Base-by-base conservation (phyloP, 2,888 invertebrate genomes). In the Shargacucullia verbasci region DNA sequence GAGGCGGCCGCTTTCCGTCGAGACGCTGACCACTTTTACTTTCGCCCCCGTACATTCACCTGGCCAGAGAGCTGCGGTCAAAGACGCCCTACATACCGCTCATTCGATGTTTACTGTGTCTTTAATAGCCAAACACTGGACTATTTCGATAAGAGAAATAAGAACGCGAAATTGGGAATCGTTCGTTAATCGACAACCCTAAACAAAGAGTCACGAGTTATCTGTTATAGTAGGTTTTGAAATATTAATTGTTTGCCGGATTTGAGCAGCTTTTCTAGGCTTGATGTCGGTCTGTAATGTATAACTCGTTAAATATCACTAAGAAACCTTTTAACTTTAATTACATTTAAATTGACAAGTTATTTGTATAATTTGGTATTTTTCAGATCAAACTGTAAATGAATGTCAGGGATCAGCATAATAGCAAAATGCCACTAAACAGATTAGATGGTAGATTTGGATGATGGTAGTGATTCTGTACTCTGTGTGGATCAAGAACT, bases 21-120 rank as follows among this genome's bases (percentile, higher is more conserved):
- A 81, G 79, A 73, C 81, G 73, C 73, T 74, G 78, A 74, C 82
- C 86, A 90, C 91, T 91, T 91, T 92, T 91, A 91, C 91, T 92
- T 92, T 91, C 90, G 84, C 88, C 80, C 73, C 65, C 80, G 89
- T 87, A 82, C 91, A 78, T 90, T 91, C 90, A 90, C 91, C 90
- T 87, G 85, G 80, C 67, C 79, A 57, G 74, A 75, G 78, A 66
- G 63, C 73, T 58, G 62, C 83, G 80, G 71, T 70, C 76, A 77
- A 82, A 83, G 78, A 75, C 80, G 86, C 79, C 85, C 86, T 83
- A 84, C 80, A 84, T 86, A 78, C 65, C 76, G 64, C 64, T 62
- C 60, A 41, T 20, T 37, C 57, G 52, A 59, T 81, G 81, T 81
- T 83, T 81, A 81, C 79, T 61, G 68, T 62, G 70, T 64, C 57